Base-by-base conservation (phyloP, 2,113 vertebrate genomes). In the Uria lomvia region DNA sequence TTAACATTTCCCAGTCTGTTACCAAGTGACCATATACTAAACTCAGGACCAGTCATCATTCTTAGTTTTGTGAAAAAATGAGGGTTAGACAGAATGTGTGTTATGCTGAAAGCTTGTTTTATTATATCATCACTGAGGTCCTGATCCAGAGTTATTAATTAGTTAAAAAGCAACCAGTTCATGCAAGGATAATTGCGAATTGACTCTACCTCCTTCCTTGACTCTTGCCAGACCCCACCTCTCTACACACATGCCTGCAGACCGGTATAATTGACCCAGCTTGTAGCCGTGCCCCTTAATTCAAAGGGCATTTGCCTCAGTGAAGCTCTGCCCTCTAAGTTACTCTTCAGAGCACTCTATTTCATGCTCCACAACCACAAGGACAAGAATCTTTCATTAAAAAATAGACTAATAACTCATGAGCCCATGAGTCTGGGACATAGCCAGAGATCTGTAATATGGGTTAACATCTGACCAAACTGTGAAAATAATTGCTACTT, bases 381-480 rank as follows among this genome's bases (percentile, higher is more conserved):
- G 58, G 77, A 49, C 43, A 72, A 82, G 18, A 88, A 79, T n/a
- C 15, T 93, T 60, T 58, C 38, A 65, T 79, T 66, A 67, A 78
- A 56, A 75, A 59, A 59, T 24, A 75, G 56, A 74, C 56, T 93
- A 92, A 89, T 89, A 96, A 81, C n/a, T 78, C 53, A 84, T 40
- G 23, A 85, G 53, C 43, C 53, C 60, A 58, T 40, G 36, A 96
- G 92, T 50, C 67, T 91, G 90, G 90, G 77, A 60, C 36, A 26
- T 8, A 85, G 73, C 87, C 92, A 94, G 52, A 75, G 43, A 84
- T 14, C 53, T 73, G 36, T 56, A 87, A 81, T 87, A 92, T 82
- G 79, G 86, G 71, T 95, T 95, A 92, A 75, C 81, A 85, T 82
- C 90, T 85, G 85, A 93, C 66, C 85, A 94, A 72, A 79, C 85